phyloP scores from a whole-genome alignment of 2,888 invertebrate species.

The Macropis europaea region DNA sequence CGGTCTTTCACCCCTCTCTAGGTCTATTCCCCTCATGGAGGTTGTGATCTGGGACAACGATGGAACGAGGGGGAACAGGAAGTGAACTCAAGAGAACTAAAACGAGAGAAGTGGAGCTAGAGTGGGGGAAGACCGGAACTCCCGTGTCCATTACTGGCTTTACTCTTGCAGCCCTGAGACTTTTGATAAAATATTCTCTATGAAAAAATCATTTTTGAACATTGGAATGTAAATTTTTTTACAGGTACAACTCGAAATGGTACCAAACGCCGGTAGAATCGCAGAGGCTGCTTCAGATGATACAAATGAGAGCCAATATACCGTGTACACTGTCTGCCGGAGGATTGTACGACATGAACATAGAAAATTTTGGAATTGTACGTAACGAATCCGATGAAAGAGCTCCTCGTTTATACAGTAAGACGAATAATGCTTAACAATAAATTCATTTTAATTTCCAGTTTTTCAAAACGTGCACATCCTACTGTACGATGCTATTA shows the following conservation, averaged over 20 bases:
- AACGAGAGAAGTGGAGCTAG: neutral
- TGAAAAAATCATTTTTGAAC: too few relatives aligned
- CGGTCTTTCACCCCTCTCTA: too few relatives aligned
- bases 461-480: slow-evolving; percentile 44
- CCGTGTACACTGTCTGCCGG: slow-evolving; percentile 28
- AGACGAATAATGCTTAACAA: neutral
- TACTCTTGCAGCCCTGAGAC: too few relatives aligned
- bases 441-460: slow-evolving; percentile 15
- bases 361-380: slow-evolving; percentile 30
- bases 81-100: too few relatives aligned
- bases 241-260: slow-evolving; percentile 16
- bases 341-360: slow-evolving; percentile 21
- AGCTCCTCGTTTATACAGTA: neutral
- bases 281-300: slow-evolving; percentile 15
- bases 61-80: too few relatives aligned
- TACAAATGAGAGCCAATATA: slow-evolving; percentile 3
- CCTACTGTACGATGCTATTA: slow-evolving; percentile 46
- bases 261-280: slow-evolving; percentile 3
- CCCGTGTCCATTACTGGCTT: too few relatives aligned
- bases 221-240: neutral
- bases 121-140: neutral
- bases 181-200: too few relatives aligned
- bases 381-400: neutral
- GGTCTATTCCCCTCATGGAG: too few relatives aligned
- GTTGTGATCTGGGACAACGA: too few relatives aligned